phyloP scores from a whole-genome alignment of 2,888 invertebrate genomes.

The Cheilosia pagana region DNA sequence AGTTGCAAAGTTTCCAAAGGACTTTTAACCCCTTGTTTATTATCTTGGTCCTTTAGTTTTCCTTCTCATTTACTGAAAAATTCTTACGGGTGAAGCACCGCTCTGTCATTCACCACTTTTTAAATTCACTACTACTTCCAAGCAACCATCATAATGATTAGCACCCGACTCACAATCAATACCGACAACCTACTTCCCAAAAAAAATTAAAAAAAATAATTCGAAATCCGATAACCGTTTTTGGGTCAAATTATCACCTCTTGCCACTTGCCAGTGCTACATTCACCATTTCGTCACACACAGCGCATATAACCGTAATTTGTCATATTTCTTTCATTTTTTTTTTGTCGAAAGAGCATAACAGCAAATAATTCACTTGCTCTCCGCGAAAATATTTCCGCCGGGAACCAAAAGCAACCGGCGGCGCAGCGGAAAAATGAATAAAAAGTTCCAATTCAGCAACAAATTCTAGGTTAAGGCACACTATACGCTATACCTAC shows the following conservation, averaged over 20 bases:
- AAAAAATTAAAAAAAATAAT: too few species aligned
- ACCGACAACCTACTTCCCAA: neutral
- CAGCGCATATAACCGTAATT: conserved; percentile 29
- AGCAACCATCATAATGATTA: neutral
- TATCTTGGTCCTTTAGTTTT: too few species aligned
- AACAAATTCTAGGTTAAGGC: conserved; percentile 57
- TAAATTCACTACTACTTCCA: too few species aligned
- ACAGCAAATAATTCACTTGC: conserved; percentile 39
- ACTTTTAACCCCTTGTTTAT: too few species aligned
- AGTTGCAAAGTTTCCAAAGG: too few species aligned
- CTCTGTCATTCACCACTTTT: too few species aligned
- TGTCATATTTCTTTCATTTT: too few species aligned
- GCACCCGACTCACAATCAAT: neutral
- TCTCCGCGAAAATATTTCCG: conserved; percentile 42
- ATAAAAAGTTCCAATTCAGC: conserved; percentile 32
- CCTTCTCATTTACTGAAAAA: too few species aligned
- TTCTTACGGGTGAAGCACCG: too few species aligned
- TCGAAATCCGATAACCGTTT: conserved; percentile 32
- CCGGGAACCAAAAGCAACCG: conserved; percentile 28
- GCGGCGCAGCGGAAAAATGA: neutral
- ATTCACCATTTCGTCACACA: conserved; percentile 18
- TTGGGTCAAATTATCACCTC: conserved; percentile 40
- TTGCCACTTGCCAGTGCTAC: neutral
- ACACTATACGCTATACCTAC: neutral
- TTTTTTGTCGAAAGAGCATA: conserved; percentile 8